Evolutionary conservation across 2,113 vertebrate species (phyloP).

Genomic region (Tachuris rubrigastra): DNA sequence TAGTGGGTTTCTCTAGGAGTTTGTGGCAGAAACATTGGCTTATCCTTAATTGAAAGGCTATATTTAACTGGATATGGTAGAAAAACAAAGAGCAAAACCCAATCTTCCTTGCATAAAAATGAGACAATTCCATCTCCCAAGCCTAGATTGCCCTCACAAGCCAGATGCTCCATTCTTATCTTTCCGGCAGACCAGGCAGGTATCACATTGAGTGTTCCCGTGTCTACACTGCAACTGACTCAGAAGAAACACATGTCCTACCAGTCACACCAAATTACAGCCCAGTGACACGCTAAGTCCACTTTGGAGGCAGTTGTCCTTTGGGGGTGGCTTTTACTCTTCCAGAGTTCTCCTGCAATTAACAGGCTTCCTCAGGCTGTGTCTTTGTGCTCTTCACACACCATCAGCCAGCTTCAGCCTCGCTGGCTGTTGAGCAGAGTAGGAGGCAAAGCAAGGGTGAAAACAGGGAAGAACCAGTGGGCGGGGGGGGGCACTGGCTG

Average conservation of each 20-base stretch:
- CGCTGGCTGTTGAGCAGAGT: neutral
- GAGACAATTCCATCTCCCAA: neutral
- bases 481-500: neutral
- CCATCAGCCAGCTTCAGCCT: neutral
- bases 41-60: conserved; percentile 11
- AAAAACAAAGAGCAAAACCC: neutral
- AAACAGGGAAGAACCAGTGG: neutral
- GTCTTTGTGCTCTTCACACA: neutral
- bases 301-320: neutral
- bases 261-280: neutral
- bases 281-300: neutral
- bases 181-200: neutral
- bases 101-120: neutral
- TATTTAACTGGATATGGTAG: neutral
- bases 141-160: neutral
- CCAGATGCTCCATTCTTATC: neutral
- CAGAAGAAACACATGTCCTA: neutral
- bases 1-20: neutral
- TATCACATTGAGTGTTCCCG: neutral
- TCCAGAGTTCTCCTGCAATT: neutral
- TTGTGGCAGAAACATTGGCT: neutral
- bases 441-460: neutral
- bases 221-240: neutral
- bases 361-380: neutral
- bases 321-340: neutral